Conservation (phyloP, 2,113 vertebrate genomes). For the Otocyon megalotis region DNA sequence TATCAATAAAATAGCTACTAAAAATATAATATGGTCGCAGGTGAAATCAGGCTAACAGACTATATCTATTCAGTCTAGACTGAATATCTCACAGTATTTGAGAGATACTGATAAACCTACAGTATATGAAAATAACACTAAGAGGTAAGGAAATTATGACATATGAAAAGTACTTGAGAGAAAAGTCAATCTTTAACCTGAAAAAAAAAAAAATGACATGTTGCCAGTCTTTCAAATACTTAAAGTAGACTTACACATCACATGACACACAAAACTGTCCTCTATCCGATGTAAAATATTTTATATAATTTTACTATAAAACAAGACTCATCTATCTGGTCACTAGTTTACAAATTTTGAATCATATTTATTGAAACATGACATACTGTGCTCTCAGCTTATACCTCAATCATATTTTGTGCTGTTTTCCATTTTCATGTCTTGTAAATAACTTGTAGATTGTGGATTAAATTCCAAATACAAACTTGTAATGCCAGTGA, state of each 20-base stretch:
- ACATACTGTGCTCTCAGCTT: conserved; percentile 93
- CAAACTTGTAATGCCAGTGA: conserved; percentile 87
- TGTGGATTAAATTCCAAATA: conserved; percentile 89
- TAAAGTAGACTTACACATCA: conserved; percentile 79
- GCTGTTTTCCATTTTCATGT: conserved; percentile 92
- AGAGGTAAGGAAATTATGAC: background rate
- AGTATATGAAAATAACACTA: conserved; percentile 22
- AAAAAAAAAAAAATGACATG: background rate
- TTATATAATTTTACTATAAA: conserved; percentile 92
- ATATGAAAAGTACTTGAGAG: conserved; percentile 34
- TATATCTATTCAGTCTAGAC: background rate
- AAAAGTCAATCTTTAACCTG: conserved; percentile 31
- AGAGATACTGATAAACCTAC: background rate
- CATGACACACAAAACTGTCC: conserved; percentile 91
- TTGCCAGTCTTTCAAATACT: conserved; percentile 10
- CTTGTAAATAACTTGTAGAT: conserved; percentile 91
- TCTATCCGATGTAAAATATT: conserved; percentile 93
- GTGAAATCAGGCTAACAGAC: background rate
- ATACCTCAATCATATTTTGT: conserved; percentile 94
- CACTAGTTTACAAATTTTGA: conserved; percentile 92
- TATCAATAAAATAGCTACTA: background rate
- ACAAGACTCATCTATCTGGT: conserved; percentile 91
- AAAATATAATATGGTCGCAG: background rate
- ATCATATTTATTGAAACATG: conserved; percentile 93
- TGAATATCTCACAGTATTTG: background rate